These are phyloP conservation scores for Diplosoma virens DNA, from an alignment of 23 tunicate genomes.

Conservation along the genomic window DNA sequence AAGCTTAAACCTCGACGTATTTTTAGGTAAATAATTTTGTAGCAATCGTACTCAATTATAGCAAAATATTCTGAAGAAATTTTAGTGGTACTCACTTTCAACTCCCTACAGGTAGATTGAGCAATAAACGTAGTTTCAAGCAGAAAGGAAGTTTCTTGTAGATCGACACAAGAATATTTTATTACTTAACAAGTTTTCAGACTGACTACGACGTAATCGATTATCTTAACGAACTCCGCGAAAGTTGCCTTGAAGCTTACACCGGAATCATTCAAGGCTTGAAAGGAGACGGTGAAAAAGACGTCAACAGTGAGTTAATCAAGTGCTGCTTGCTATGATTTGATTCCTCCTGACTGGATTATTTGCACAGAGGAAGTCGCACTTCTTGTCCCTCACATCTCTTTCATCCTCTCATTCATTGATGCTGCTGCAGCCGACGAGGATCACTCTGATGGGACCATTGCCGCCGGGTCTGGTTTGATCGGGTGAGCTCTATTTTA, in stretches of 20 bases:
- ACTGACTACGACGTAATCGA: conserved; percentile 94
- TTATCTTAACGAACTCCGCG: conserved; percentile 88
- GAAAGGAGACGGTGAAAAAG: conserved; percentile 81
- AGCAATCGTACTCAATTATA: too few relatives aligned
- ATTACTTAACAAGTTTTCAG: conserved; percentile 19
- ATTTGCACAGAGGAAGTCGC: conserved; percentile 79
- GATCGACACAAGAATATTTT: neutral
- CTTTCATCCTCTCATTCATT: conserved; percentile 69
- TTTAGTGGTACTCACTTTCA: too few relatives aligned
- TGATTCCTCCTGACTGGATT: too few relatives aligned
- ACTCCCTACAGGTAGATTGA: too few relatives aligned
- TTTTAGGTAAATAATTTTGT: too few relatives aligned
- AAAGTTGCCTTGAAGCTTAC: conserved; percentile 96
- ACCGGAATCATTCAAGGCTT: conserved; percentile 99
- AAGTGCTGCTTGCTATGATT: neutral
- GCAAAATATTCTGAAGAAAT: too few relatives aligned
- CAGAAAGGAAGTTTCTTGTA: neutral
- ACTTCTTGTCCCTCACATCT: conserved; percentile 63
- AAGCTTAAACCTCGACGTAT: too few relatives aligned
- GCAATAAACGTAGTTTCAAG: neutral
- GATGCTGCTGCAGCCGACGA: conserved; percentile 72
- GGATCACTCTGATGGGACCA: conserved; percentile 78
- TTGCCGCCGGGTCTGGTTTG: conserved; percentile 75
- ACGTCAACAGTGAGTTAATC: conserved; percentile 57
- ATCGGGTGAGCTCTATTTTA: conserved; percentile 58